Evolutionary conservation across 1,140 invertebrate species (phyloP), one percentile per base, ranked within the genome.

Genomic region (Stegodyphus dumicola): DNA sequence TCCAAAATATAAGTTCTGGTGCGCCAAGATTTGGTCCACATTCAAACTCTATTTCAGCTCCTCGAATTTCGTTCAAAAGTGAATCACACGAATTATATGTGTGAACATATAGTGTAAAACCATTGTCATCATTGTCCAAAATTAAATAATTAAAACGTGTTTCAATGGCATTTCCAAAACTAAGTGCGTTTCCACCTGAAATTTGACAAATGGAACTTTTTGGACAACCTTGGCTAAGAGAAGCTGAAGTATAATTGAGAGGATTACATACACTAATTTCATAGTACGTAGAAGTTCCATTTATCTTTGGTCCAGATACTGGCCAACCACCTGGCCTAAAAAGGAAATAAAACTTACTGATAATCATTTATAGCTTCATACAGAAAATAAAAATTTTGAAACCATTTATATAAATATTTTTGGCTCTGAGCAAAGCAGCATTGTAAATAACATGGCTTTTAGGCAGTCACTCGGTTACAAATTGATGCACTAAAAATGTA

Each of bases 201-300:
- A 83, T 53, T 7, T 65, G 71, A 54, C 80, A 83, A 6, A 83
- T 71, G 60, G 80, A 83, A n/a, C 80, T 83, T 15, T 83, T 83
- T 11, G 7, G n/a, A 67, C 80, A 83, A 64, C 60, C 70, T 33
- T 48, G 13, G 7, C 11, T 54, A n/a, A 64, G 52, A 33, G 33
- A 33, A 33, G 33, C 33, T 33, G 33, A 33, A 33, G 33, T 33
- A 33, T 33, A 33, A 52, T 75, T 65, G 5, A 83, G 6, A 7
- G 80, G 52, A 15, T 17, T 48, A 15, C 80, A 83, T 10, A 75
- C 6, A 67, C 17, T 74, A 52, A 83, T 83, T 15, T 66, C 56
- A 54, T 74, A 83, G 48, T 48, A 49, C 6, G 60, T n/a, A 33
- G 48, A 10, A 13, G 17, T 75, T 17, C 73, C 73, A 75, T 83